phyloP scores from a whole-genome alignment of 2,113 vertebrate genomes.

The Alaudala cheleensis region DNA sequence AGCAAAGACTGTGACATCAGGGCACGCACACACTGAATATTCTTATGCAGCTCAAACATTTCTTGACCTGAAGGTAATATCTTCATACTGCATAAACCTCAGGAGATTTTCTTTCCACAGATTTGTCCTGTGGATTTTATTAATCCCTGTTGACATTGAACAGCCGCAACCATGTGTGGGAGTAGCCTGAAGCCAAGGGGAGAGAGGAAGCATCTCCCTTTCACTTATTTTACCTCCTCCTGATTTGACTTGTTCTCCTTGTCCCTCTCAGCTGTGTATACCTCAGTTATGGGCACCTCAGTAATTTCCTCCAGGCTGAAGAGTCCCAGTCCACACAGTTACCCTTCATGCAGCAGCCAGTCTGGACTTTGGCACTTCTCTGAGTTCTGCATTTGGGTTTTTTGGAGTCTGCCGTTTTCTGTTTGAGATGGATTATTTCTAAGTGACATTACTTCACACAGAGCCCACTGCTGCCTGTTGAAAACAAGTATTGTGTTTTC shows the following conservation, averaged over 20 bases:
- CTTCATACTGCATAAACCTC: neutral
- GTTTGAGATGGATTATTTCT: neutral
- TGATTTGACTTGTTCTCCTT: neutral
- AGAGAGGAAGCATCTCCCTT: neutral
- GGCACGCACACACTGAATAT: neutral
- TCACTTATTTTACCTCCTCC: neutral
- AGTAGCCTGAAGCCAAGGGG: neutral
- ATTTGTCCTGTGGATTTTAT: neutral
- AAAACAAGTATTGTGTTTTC: neutral
- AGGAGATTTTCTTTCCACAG: neutral
- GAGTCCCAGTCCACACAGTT: neutral
- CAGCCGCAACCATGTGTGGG: neutral
- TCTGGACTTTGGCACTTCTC: neutral
- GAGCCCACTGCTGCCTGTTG: neutral
- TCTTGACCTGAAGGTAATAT: neutral
- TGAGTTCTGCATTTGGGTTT: neutral
- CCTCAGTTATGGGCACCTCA: neutral
- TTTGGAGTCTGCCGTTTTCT: neutral
- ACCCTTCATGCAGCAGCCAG: neutral
- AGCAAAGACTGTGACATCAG: neutral
- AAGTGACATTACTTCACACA: neutral
- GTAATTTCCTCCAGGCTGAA: neutral
- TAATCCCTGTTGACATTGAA: neutral
- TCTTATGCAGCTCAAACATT: neutral
- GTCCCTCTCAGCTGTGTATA: neutral